Percentiles rank a stretch among this genome's conserved stretches.
Evolutionary conservation across 2,888 invertebrate genomes (phyloP).

Genomic region (Fragum fragum): DNA sequence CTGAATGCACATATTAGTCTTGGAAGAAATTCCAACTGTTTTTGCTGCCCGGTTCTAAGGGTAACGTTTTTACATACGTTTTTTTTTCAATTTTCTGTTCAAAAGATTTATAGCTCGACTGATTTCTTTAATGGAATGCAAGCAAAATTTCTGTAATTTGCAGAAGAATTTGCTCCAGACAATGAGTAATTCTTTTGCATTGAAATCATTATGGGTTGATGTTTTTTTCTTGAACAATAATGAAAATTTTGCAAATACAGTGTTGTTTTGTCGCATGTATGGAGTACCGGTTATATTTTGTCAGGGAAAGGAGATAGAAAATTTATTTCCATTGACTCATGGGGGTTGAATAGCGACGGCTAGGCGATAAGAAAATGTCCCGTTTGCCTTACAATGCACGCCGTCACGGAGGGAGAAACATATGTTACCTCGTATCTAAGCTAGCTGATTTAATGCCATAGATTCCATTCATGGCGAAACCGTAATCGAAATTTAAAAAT

Average conservation of each 20-base stretch:
- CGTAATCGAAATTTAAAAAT: constrained; percentile 69
- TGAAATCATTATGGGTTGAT: too few relatives aligned
- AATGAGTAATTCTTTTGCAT: too few relatives aligned
- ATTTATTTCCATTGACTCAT: constrained; percentile 64
- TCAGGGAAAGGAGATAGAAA: constrained; percentile 7
- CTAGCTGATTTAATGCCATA: constrained; percentile 50
- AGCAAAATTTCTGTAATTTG: too few relatives aligned
- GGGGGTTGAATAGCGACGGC: constrained; percentile 35
- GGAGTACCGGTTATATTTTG: background rate
- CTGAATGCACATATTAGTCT: too few relatives aligned
- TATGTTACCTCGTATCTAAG: constrained; percentile 38
- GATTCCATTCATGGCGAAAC: constrained; percentile 45
- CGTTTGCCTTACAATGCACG: constrained; percentile 40
- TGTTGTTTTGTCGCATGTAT: constrained; percentile 49
- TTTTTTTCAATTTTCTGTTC: too few relatives aligned
- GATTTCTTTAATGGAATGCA: too few relatives aligned
- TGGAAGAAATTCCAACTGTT: too few relatives aligned
- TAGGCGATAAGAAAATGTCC: constrained; percentile 31
- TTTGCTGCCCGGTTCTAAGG: too few relatives aligned
- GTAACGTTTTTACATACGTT: too few relatives aligned
- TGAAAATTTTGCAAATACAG: constrained; percentile 24
- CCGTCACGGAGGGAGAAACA: constrained; percentile 49
- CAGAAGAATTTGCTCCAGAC: too few relatives aligned
- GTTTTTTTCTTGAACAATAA: too few relatives aligned
- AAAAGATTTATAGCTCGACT: too few relatives aligned